A percentile compares a stretch with the other conserved stretches of the same genome.
These are phyloP conservation scores for Hippocampus barbouri DNA, from an alignment of 2,113 vertebrate genomes.

Conservation along the genomic window DNA sequence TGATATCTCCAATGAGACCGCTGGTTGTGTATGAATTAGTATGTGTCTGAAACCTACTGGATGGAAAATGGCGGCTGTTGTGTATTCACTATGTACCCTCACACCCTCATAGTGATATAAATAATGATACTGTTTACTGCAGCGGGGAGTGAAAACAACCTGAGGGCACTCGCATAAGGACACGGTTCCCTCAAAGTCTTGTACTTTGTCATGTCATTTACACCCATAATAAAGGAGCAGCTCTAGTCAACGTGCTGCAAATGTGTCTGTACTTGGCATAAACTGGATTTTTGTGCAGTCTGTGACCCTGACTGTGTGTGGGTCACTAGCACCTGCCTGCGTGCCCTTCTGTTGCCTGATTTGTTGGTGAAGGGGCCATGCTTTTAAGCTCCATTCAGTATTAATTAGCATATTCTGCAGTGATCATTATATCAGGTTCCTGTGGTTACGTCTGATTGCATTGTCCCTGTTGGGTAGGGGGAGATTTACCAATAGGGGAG, in stretches of 20 bases:
- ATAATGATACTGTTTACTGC: conserved; percentile 69
- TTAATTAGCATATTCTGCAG: conserved; percentile 78
- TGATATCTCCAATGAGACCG: conserved; percentile 69
- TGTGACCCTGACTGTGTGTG: conserved; percentile 31
- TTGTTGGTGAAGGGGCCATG: conserved; percentile 46
- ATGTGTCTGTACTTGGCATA: conserved; percentile 24
- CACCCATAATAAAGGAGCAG: conserved; percentile 48
- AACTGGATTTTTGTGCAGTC: conserved; percentile 27
- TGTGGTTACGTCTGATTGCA: conserved; percentile 75
- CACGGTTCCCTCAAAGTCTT: conserved; percentile 56
- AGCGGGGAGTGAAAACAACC: conserved; percentile 65
- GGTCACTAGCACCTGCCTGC: conserved; percentile 43
- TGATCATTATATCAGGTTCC: conserved; percentile 85
- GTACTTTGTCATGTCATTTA: conserved; percentile 59
- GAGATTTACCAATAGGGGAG: conserved; percentile 47
- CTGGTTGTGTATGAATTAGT: conserved; percentile 44
- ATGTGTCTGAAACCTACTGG: conserved; percentile 46
- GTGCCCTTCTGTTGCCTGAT: conserved; percentile 51
- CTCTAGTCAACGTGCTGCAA: conserved; percentile 36
- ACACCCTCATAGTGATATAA: conserved; percentile 60
- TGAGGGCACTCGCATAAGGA: conserved; percentile 62
- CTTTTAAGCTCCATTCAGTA: conserved; percentile 61
- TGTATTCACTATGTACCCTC: conserved; percentile 44
- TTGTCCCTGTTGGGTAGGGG: conserved; percentile 58
- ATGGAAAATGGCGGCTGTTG: conserved; percentile 33